phyloP scores from a whole-genome alignment of 37 sponge, comb jelly and placozoan species.

The Bolinopsis microptera region DNA sequence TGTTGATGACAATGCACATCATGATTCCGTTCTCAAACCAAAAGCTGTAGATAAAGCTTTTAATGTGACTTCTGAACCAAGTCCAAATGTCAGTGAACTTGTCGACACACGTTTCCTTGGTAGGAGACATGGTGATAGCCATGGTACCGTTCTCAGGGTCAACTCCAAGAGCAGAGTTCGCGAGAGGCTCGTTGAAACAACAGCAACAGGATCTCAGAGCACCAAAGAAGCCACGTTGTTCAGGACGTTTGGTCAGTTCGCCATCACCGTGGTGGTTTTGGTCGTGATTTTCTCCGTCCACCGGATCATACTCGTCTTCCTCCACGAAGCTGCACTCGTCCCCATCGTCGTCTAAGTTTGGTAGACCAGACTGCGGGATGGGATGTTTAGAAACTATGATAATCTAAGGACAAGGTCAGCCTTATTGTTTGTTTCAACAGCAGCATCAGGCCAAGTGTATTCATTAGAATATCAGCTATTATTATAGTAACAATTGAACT shows the following conservation, averaged over 20 bases:
- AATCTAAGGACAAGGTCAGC: too few relatives aligned
- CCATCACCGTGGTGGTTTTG: conserved; percentile 30
- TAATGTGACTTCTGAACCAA: conserved; percentile 49
- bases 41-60: conserved; percentile 36
- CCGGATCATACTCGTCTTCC: not conserved
- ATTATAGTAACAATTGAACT: too few relatives aligned
- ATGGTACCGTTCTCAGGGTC: conserved; percentile 61
- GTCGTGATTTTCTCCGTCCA: conserved; percentile 6
- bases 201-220: conserved; percentile 6
- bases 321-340: conserved; percentile 56
- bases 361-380: conserved; percentile 6
- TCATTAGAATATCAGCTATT: too few relatives aligned
- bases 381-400: too few relatives aligned
- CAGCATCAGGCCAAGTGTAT: too few relatives aligned
- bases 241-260: not conserved
- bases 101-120: not conserved
- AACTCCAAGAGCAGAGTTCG: not conserved
- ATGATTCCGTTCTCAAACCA: conserved; percentile 67
- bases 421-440: too few relatives aligned
- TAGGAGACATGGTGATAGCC: not conserved
- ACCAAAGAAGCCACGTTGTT: not conserved
- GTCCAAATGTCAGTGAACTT: conserved; percentile 55
- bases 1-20: conserved; percentile 67
- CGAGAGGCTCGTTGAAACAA: not conserved
- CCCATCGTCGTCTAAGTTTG: conserved; percentile 21